Evolutionary conservation across 2,113 vertebrate species (phyloP).

Genomic region (Tyrannus savana): DNA sequence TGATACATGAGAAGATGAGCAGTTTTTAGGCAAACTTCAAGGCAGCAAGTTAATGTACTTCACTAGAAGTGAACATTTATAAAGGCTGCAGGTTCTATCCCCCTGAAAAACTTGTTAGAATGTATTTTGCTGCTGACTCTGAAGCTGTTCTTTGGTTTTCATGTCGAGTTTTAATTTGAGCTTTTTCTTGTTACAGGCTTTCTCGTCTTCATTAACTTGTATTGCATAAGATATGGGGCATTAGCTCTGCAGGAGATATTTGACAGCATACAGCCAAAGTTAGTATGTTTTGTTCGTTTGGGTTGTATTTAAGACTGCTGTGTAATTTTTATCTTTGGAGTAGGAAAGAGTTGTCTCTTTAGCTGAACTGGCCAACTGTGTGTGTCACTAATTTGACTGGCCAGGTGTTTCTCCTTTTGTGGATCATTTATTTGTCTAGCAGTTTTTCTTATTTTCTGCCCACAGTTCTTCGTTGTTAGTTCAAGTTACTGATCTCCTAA

Average conservation of each 20-base stretch:
- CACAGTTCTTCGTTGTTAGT: neutral
- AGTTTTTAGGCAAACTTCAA: neutral
- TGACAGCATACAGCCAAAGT: constrained; percentile 98
- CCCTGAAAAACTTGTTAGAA: neutral
- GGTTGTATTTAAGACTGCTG: neutral
- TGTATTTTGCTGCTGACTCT: neutral
- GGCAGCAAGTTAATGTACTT: neutral
- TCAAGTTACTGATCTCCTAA: neutral
- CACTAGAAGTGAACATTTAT: neutral
- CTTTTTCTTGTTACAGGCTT: constrained; percentile 83
- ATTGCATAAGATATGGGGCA: constrained; percentile 92
- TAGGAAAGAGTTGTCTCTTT: neutral
- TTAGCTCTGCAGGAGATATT: constrained; percentile 96
- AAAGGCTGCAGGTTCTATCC: neutral
- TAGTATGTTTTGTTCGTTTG: constrained; percentile 64
- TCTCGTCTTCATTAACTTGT: constrained; percentile 96
- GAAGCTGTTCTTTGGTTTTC: neutral
- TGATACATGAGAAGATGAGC: accelerated
- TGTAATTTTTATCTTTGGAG: neutral
- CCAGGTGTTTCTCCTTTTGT: neutral
- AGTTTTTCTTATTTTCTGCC: neutral
- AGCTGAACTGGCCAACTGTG: neutral
- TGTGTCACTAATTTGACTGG: neutral
- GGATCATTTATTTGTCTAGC: neutral
- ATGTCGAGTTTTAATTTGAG: neutral